Conservation (phyloP, 2,113 vertebrate species). For the Pongo pygmaeus region DNA sequence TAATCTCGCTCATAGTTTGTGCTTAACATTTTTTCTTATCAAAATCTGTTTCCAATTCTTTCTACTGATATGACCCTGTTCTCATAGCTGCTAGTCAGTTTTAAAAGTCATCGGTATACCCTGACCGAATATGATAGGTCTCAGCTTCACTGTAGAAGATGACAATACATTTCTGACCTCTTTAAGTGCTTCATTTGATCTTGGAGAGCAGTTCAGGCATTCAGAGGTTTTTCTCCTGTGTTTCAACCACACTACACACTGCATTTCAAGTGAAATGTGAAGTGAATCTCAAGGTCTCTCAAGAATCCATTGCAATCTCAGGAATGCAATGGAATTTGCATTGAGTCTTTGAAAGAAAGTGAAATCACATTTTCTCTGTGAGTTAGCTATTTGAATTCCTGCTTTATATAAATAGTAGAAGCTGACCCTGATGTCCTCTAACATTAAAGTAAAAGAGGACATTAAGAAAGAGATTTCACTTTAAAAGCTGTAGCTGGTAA, state of each 20-base stretch:
- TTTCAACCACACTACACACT: neutral
- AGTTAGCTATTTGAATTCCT: constrained; percentile 63
- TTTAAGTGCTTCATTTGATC: neutral
- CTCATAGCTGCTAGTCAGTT: neutral
- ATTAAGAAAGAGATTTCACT: neutral
- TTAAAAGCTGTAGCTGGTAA: constrained; percentile 25
- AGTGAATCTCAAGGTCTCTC: constrained; percentile 21
- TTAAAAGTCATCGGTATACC: neutral
- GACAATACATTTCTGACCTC: neutral
- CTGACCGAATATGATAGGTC: neutral
- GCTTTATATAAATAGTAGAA: constrained; percentile 61
- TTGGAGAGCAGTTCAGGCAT: neutral
- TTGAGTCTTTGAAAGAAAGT: constrained; percentile 60
- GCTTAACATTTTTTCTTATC: neutral
- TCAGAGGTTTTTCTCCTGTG: neutral
- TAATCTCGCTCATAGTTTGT: neutral
- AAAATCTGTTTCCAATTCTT: neutral
- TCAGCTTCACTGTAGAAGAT: neutral
- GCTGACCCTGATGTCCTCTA: constrained; percentile 59
- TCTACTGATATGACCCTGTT: neutral
- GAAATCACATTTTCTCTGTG: constrained; percentile 47
- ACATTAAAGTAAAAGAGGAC: constrained; percentile 61
- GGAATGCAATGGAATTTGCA: constrained; percentile 52
- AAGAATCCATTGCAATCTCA: neutral
- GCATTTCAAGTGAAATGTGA: constrained; percentile 34